A percentile compares a stretch with the other conserved stretches of the same genome.
Evolutionary conservation across 2,113 vertebrate species (phyloP).

Genomic region (Vidua chalybeata): DNA sequence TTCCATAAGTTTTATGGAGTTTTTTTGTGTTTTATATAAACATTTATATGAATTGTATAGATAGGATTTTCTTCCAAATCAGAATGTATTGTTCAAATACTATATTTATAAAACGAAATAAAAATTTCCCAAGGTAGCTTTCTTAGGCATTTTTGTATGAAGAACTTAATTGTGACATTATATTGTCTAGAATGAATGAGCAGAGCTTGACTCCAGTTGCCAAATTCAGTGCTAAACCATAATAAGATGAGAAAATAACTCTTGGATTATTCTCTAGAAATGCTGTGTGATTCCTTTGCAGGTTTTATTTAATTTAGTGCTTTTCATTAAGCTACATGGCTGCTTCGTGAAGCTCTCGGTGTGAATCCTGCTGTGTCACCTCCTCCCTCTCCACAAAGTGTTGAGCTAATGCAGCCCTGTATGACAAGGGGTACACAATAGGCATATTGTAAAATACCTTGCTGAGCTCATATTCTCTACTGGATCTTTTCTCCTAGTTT

Average conservation of each 20-base stretch:
- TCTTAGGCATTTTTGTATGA: background rate
- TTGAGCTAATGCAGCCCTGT: background rate
- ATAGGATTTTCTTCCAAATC: background rate
- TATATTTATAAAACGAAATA: background rate
- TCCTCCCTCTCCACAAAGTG: background rate
- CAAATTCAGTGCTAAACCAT: background rate
- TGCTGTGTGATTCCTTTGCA: background rate
- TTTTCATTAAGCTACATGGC: background rate
- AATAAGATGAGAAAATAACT: background rate
- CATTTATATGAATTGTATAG: background rate
- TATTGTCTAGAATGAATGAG: background rate
- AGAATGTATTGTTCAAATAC: background rate
- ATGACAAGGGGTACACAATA: background rate
- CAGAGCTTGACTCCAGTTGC: background rate
- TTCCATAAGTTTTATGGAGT: background rate
- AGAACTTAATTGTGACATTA: background rate
- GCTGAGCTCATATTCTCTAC: background rate
- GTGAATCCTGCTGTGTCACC: background rate
- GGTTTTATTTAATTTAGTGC: background rate
- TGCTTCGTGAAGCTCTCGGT: background rate
- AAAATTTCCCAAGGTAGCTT: background rate
- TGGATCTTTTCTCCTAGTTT: background rate
- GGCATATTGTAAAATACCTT: background rate
- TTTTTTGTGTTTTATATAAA: background rate
- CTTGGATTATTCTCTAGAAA: background rate